Evolutionary conservation across 2,113 vertebrate genomes (phyloP).

Genomic region (Sander lucioperca): DNA sequence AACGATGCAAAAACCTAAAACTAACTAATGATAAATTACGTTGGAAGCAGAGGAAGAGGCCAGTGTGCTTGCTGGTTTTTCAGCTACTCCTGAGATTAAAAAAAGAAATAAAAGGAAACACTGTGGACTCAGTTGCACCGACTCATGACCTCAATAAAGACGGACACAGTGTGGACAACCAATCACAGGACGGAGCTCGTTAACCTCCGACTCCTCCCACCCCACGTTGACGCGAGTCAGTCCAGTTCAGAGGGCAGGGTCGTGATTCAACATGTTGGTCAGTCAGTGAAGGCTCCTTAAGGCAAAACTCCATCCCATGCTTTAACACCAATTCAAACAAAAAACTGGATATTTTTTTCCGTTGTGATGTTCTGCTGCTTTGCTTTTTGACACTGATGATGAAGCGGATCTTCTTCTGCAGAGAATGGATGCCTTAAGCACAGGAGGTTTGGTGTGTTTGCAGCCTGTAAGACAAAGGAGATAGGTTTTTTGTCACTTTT

Average conservation of each 20-base stretch:
- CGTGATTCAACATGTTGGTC: constrained; percentile 38
- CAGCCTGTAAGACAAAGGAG: constrained; percentile 58
- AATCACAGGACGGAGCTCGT: constrained; percentile 21
- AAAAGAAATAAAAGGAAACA: constrained; percentile 42
- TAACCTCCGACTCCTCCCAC: constrained; percentile 1
- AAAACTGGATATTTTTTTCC: constrained; percentile 58
- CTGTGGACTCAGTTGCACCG: constrained; percentile 36
- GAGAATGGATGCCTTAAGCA: constrained; percentile 83
- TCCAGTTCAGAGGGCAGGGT: constrained; percentile 41
- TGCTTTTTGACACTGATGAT: constrained; percentile 71
- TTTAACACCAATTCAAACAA: constrained; percentile 55
- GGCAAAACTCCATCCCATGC: constrained; percentile 85
- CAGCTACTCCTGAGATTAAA: constrained; percentile 77
- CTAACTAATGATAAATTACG: not conserved
- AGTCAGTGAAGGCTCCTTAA: constrained; percentile 88
- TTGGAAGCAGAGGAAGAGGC: constrained; percentile 34
- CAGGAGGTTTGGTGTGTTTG: constrained; percentile 71
- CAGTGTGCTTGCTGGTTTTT: constrained; percentile 60
- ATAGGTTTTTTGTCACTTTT: too few relatives aligned
- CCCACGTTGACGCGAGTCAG: constrained; percentile 14
- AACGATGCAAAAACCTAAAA: constrained; percentile 1
- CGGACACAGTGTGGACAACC: constrained; percentile 28
- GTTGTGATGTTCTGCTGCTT: constrained; percentile 62
- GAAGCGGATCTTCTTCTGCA: constrained; percentile 73
- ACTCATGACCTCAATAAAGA: constrained; percentile 27